Evolutionary conservation across 2,797 vertebrate genomes (phyloP).

Genomic region (Gallinago stenura): DNA sequence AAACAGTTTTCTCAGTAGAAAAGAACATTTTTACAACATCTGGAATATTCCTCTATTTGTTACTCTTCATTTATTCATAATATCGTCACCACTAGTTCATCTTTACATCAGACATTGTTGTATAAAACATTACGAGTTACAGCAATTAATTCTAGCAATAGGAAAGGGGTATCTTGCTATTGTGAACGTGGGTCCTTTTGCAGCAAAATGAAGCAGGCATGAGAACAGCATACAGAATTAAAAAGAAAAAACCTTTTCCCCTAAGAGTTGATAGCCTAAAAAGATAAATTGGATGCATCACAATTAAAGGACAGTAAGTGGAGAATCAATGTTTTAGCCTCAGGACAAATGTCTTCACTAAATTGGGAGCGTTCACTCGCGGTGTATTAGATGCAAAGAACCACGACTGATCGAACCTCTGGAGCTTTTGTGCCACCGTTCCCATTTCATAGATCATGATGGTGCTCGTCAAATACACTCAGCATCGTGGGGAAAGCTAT

Average conservation of each 20-base stretch:
- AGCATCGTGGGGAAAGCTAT: not conserved
- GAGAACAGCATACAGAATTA: not conserved
- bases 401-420: not conserved
- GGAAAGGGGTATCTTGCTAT: not conserved
- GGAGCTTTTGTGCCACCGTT: not conserved
- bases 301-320: constrained; percentile 59
- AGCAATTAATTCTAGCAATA: not conserved
- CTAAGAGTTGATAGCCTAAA: not conserved
- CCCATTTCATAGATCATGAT: not conserved
- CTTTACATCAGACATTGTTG: not conserved
- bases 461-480: not conserved
- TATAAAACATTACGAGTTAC: not conserved
- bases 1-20: not conserved
- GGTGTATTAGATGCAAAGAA: not conserved
- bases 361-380: not conserved
- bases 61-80: not conserved
- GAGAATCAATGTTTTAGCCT: constrained; percentile 52
- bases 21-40: not conserved
- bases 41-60: not conserved
- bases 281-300: constrained; percentile 24
- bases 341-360: constrained; percentile 34
- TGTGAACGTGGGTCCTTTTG: not conserved
- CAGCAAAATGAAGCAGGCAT: not conserved
- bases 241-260: not conserved
- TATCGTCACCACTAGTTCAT: not conserved